Evolutionary conservation across 1,140 invertebrate genomes (phyloP), one percentile per base, ranked within the genome.

Genomic region (Marisa cornuarietis): DNA sequence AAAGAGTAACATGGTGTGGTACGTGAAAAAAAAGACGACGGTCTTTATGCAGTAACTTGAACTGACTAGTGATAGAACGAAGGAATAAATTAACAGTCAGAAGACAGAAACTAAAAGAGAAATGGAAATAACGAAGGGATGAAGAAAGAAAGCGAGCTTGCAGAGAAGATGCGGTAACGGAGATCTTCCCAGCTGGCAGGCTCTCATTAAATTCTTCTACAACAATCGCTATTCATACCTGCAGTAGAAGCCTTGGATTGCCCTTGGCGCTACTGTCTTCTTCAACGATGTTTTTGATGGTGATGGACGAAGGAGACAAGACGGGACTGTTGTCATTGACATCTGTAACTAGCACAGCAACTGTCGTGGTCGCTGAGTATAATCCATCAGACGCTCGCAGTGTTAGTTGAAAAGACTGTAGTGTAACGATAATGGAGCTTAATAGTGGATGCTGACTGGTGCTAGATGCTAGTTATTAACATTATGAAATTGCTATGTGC

Each of bases 251-350:
- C 71, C 84, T 24, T 14, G 81, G 81, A 58, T 83, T 58, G 76
- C 77, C 24, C 77, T 71, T 76, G 82, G 83, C 42, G 22, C 65
- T 79, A 16, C 42, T 71, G 10, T 66, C 78, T 18, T 81, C 74
- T 88, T 98, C 98, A 89, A 99, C 97, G 83, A 98, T 98, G 7
- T 96, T 97, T 88, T 97, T 97, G 68, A 96, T 94, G 3, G 84
- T 68, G 76, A 93, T 92, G 26, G 82, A 76, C 42, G 74, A 62
- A 42, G 82, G 71, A 5, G 42, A 66, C 78, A 88, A 90, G 58
- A 84, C 84, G 14, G 87, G 88, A 5, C 81, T 65, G 71, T 88
- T 88, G 81, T 89, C 87, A 76, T 90, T 90, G 9, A 86, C 84
- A 81, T 90, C 88, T 16, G 75, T 79, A 8, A 88, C 84, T 20